phyloP scores from a whole-genome alignment of 2,888 invertebrate genomes.

The Coecobrya sp. region DNA sequence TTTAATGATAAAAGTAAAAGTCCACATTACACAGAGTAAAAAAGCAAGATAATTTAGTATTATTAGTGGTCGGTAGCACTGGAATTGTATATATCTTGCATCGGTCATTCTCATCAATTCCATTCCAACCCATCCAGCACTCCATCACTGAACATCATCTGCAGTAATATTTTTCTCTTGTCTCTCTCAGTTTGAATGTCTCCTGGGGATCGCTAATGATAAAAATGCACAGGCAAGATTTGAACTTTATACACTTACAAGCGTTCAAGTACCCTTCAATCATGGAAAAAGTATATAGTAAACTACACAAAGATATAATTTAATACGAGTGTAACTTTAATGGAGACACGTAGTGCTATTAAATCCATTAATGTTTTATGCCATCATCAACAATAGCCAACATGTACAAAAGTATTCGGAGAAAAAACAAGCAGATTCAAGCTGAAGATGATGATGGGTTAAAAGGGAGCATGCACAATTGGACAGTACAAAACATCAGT shows the following conservation, averaged over 20 bases:
- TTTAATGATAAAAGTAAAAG: slow-evolving; percentile 79
- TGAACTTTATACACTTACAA: slow-evolving; percentile 62
- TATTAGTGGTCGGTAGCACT: slow-evolving; percentile 11
- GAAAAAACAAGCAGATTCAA: background rate
- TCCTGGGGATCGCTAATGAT: slow-evolving; percentile 78
- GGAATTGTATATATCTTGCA: background rate
- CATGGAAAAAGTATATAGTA: background rate
- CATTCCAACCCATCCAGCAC: slow-evolving; percentile 8
- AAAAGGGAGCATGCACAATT: slow-evolving; percentile 74
- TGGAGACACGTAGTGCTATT: slow-evolving; percentile 78
- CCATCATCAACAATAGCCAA: slow-evolving; percentile 17
- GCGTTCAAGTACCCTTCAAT: slow-evolving; percentile 54
- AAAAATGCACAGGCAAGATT: slow-evolving; percentile 60
- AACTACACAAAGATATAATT: slow-evolving; percentile 3
- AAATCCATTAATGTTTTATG: slow-evolving; percentile 70
- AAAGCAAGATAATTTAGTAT: background rate
- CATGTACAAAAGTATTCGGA: background rate
- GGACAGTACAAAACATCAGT: slow-evolving; percentile 6
- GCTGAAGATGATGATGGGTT: slow-evolving; percentile 57
- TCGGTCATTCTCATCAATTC: slow-evolving; percentile 62
- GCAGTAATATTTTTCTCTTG: slow-evolving; percentile 67
- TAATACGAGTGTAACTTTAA: slow-evolving; percentile 41
- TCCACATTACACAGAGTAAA: background rate
- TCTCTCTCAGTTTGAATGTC: slow-evolving; percentile 59
- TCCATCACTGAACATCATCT: slow-evolving; percentile 46